Base-by-base conservation (phyloP, 2,888 invertebrate species). In the Orthosia gracilis region DNA sequence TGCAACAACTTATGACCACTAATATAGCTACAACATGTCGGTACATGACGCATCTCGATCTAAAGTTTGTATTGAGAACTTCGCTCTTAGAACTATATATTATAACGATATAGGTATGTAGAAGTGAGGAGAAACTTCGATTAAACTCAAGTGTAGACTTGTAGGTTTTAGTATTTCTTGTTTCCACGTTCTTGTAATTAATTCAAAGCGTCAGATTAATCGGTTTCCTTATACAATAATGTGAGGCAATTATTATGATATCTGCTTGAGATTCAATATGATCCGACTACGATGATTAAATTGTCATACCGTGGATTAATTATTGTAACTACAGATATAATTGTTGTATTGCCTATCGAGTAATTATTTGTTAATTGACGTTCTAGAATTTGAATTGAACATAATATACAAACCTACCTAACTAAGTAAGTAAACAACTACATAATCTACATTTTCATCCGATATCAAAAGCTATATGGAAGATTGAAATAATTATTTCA, bases 191-290 rank as follows among this genome's bases (percentile, higher is more conserved):
- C 65, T 67, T 66, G 69, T 65, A 68, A 82, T 67, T 72, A 73
- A 73, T 73, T 55, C 23, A 21, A 58, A 76, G 54, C 57, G 31
- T 57, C 49, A 49, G 31, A 74, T 71, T 83, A 74, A 83, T 84
- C 13, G 54, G 47, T 66, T 63, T 45, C 66, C 81, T 63, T 58
- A 64, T 18, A 45, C 45, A 67, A 52, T 76, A 63, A 85, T 76
- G 57, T 57, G 52, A 62, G 23, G 21, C 76, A 81, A 85, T 82
- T 79, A 76, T 65, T 57, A 73, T 57, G 54, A 62, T 70, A 64
- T 57, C 67, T 72, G 45, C 52, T 21, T 69, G 21, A 15, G 49
- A 75, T 40, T 69, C 23, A 47, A 67, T 50, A 58, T 26, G n/a
- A 73, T 74, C 65, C 64, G 67, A 79, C 57, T 58, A 45, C 9